Conservation (phyloP, 1,140 invertebrate genomes). For the Lasioglossum baleicum region DNA sequence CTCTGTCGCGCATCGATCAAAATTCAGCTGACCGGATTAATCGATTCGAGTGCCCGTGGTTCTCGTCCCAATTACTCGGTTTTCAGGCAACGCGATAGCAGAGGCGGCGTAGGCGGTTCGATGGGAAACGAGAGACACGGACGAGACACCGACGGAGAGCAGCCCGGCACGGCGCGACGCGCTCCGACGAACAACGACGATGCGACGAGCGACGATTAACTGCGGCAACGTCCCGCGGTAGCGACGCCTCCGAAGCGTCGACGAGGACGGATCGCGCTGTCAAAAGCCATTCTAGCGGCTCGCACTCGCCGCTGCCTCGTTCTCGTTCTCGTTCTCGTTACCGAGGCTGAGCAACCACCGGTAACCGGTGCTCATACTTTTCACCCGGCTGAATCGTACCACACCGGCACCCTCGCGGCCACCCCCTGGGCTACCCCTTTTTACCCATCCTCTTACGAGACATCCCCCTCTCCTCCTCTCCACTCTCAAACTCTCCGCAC, state of each 20-base stretch:
- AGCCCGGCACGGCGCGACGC: not conserved
- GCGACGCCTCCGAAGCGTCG: constrained; percentile 27
- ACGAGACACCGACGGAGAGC: not conserved
- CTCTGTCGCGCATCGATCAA: constrained; percentile 49
- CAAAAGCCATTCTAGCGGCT: constrained; percentile 47
- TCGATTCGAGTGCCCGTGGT: constrained; percentile 19
- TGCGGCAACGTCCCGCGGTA: constrained; percentile 19
- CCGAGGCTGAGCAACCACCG: constrained; percentile 29
- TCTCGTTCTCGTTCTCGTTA: constrained; percentile 27
- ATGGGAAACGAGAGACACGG: too few relatives aligned
- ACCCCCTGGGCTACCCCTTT: constrained; percentile 21
- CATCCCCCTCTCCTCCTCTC: not conserved
- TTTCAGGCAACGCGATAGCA: not conserved
- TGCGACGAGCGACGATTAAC: not conserved
- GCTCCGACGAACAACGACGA: not conserved
- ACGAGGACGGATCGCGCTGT: constrained; percentile 37
- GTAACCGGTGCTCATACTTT: constrained; percentile 41
- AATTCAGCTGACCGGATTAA: constrained; percentile 51
- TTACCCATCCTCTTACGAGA: constrained; percentile 54
- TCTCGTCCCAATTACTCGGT: constrained; percentile 23
- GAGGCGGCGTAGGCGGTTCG: too few relatives aligned
- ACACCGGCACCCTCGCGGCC: constrained; percentile 42
- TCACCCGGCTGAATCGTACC: constrained; percentile 57
- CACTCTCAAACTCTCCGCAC: too few relatives aligned
- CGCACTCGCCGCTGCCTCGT: constrained; percentile 16